Conservation (phyloP, 2,113 vertebrate genomes). For the Pantherophis guttatus region DNA sequence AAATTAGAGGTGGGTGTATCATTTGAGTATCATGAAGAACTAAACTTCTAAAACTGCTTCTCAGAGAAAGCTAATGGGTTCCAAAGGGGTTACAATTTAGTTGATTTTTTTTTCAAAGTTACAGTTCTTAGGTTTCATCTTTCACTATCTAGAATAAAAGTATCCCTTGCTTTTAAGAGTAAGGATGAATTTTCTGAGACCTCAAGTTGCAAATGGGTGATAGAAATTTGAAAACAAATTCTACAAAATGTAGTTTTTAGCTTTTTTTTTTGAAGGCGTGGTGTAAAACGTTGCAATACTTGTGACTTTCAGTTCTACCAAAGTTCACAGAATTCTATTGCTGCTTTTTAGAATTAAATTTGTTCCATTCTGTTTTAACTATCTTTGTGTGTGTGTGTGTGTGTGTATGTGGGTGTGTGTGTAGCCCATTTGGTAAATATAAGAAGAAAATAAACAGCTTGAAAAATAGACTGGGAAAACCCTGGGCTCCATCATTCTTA, state of each 20-base stretch:
- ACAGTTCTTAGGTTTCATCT: background rate
- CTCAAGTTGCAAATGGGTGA: background rate
- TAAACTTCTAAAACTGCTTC: background rate
- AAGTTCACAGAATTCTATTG: background rate
- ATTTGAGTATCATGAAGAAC: background rate
- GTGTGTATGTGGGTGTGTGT: background rate
- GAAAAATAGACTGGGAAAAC: background rate
- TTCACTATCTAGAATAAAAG: background rate
- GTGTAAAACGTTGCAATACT: background rate
- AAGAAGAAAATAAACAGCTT: background rate
- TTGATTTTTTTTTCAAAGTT: background rate
- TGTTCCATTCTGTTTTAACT: background rate
- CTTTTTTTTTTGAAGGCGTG: background rate
- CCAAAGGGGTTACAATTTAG: background rate
- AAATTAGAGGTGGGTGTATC: background rate
- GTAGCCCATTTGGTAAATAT: background rate
- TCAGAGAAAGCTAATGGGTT: background rate
- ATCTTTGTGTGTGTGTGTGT: background rate
- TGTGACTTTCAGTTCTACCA: background rate
- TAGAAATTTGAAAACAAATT: background rate
- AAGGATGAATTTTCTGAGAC: background rate
- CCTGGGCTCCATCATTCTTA: background rate
- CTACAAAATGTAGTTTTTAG: background rate
- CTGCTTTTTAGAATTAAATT: background rate
- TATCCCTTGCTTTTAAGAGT: background rate